A percentile compares a stretch with the other conserved stretches of the same genome.
These are phyloP conservation scores for Cydia pomonella DNA, from an alignment of 1,140 invertebrate genomes.

Conservation along the genomic window DNA sequence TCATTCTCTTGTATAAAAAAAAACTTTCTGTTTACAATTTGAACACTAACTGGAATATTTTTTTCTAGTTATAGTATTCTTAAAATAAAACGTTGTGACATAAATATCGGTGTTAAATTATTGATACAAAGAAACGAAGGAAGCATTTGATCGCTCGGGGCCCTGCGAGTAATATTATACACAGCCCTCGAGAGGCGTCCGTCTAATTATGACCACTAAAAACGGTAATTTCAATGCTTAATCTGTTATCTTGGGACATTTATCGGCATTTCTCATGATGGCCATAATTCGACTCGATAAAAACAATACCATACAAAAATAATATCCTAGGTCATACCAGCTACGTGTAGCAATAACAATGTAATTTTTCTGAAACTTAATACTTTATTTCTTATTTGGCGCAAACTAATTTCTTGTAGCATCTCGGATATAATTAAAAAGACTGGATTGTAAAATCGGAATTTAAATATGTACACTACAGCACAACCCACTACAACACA, in stretches of 20 bases:
- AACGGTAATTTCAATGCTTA: slow-evolving; percentile 49
- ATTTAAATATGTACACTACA: neutral
- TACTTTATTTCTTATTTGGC: neutral
- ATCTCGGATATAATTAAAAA: too few relatives aligned
- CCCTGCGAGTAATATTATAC: slow-evolving; percentile 36
- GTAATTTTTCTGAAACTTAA: neutral
- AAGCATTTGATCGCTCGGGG: slow-evolving; percentile 34
- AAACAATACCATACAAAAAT: slow-evolving; percentile 39
- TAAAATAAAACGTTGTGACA: neutral
- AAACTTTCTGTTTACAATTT: neutral
- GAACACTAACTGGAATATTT: neutral
- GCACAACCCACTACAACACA: slow-evolving; percentile 65
- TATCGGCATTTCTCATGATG: slow-evolving; percentile 42
- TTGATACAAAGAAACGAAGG: slow-evolving; percentile 38
- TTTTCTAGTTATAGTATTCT: neutral
- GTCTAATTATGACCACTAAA: slow-evolving; percentile 51
- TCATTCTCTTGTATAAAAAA: neutral
- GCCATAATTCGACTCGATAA: slow-evolving; percentile 38
- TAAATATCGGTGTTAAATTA: slow-evolving; percentile 35
- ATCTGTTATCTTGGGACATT: slow-evolving; percentile 45
- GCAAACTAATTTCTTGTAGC: too few relatives aligned
- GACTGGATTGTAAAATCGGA: neutral
- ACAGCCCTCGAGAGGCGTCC: slow-evolving; percentile 38
- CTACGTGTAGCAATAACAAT: neutral
- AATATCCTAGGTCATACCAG: slow-evolving; percentile 16